phyloP scores from a whole-genome alignment of 2,888 invertebrate species.

The Folsomia manolachei region DNA sequence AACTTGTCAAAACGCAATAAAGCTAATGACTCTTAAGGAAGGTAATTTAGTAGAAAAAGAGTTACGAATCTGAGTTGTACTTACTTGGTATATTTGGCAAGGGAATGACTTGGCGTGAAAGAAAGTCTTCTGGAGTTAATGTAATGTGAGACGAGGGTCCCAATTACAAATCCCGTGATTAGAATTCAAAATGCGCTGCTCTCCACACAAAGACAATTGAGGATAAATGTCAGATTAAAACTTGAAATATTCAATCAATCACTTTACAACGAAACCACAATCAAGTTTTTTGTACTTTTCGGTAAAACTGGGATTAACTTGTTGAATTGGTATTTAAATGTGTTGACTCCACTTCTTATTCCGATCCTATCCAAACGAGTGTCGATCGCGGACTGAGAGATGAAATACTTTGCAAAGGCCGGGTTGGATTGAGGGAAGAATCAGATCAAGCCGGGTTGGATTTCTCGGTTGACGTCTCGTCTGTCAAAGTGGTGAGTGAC shows the following conservation, averaged over 20 bases:
- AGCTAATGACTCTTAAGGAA: background rate
- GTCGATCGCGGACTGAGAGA: background rate
- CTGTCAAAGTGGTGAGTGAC: slow-evolving; percentile 33
- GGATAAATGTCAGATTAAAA: background rate
- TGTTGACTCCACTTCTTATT: background rate
- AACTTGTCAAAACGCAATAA: background rate
- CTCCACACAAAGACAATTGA: background rate
- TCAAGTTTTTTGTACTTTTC: background rate
- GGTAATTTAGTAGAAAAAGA: background rate
- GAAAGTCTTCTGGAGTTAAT: background rate
- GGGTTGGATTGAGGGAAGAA: background rate
- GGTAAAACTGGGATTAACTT: background rate
- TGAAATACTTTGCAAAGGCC: background rate
- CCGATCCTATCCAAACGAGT: background rate
- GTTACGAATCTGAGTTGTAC: too few species aligned
- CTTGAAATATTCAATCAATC: background rate
- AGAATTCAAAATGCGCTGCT: background rate
- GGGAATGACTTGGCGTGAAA: background rate
- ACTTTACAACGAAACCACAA: background rate
- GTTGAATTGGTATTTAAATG: background rate
- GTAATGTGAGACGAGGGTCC: background rate
- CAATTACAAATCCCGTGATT: background rate
- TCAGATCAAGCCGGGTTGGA: background rate
- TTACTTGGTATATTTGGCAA: slow-evolving; percentile 17
- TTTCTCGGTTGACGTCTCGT: background rate